Conservation (phyloP, 2,113 vertebrate species). For the Pangasianodon gigas region DNA sequence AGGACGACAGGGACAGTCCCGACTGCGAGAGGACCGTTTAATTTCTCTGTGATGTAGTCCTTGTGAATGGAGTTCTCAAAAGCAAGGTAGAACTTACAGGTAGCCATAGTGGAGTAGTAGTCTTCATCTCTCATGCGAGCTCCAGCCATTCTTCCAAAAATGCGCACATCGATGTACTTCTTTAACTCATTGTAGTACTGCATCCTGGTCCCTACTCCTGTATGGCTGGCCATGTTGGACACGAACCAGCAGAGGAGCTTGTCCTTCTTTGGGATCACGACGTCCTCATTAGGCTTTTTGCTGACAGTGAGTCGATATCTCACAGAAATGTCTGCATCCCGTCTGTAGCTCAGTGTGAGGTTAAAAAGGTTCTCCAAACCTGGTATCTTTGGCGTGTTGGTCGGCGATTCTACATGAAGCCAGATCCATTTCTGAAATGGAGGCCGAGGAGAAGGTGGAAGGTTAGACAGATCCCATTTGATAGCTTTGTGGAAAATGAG, state of each 20-base stretch:
- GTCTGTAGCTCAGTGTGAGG: conserved; percentile 82
- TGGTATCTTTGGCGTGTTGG: conserved; percentile 75
- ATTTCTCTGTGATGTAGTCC: conserved; percentile 88
- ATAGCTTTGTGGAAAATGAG: conserved; percentile 83
- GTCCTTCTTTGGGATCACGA: conserved; percentile 82
- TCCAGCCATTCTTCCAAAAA: conserved; percentile 78
- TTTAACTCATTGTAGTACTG: conserved; percentile 81
- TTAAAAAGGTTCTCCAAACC: conserved; percentile 85
- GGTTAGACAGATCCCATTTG: conserved; percentile 79
- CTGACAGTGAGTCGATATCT: conserved; percentile 76
- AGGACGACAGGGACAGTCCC: conserved; percentile 84
- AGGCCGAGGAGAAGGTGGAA: conserved; percentile 79
- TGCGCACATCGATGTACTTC: conserved; percentile 81
- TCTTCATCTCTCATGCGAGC: conserved; percentile 74
- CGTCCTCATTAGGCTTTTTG: conserved; percentile 71
- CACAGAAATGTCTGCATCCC: conserved; percentile 84
- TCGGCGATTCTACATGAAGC: conserved; percentile 85
- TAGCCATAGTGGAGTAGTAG: conserved; percentile 80
- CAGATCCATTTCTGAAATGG: conserved; percentile 88
- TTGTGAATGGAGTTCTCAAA: conserved; percentile 87
- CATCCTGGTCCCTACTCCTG: conserved; percentile 68
- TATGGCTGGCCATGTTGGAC: conserved; percentile 74
- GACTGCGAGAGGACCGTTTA: conserved; percentile 82
- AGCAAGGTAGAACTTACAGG: conserved; percentile 88
- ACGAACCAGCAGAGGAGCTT: conserved; percentile 86